These are phyloP conservation scores for Macrophya alboannulata DNA, from an alignment of 2,888 invertebrate genomes.

Conservation along the genomic window DNA sequence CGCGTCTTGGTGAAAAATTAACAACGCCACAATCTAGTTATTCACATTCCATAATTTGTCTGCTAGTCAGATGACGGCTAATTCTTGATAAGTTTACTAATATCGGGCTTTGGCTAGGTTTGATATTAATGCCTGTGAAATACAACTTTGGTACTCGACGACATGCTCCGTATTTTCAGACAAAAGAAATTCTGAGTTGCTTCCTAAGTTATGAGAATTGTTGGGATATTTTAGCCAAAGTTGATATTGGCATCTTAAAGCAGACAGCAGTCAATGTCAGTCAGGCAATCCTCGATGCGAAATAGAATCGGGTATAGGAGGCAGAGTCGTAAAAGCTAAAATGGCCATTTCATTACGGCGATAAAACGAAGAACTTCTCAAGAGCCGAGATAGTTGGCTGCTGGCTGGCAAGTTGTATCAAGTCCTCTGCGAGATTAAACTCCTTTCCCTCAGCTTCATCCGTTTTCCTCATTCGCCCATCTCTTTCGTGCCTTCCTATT, in stretches of 20 bases:
- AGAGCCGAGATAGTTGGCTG: slow-evolving; percentile 53
- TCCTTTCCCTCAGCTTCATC: slow-evolving; percentile 45
- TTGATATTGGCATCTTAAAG: slow-evolving; percentile 46
- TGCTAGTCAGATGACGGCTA: not conserved
- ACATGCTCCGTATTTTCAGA: not conserved
- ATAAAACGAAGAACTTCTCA: slow-evolving; percentile 61
- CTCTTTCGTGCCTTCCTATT: slow-evolving; percentile 36
- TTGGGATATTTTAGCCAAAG: slow-evolving; percentile 17
- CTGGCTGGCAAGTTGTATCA: slow-evolving; percentile 52
- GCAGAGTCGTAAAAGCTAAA: slow-evolving; percentile 63
- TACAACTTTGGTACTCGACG: not conserved
- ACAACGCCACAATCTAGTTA: not conserved
- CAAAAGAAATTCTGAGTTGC: not conserved
- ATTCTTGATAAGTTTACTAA: not conserved
- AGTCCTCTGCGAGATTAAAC: slow-evolving; percentile 53
- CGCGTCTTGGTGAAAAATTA: not conserved
- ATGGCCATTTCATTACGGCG: slow-evolving; percentile 64
- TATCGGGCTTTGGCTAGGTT: not conserved
- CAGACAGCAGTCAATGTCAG: slow-evolving; percentile 48
- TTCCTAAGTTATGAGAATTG: slow-evolving; percentile 25
- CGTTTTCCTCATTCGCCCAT: slow-evolving; percentile 34
- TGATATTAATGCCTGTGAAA: not conserved
- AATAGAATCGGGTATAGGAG: slow-evolving; percentile 62
- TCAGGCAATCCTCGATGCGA: slow-evolving; percentile 46
- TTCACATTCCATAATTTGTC: not conserved